These are phyloP conservation scores for Phania funesta DNA, from an alignment of 2,888 invertebrate genomes.

Conservation along the genomic window DNA sequence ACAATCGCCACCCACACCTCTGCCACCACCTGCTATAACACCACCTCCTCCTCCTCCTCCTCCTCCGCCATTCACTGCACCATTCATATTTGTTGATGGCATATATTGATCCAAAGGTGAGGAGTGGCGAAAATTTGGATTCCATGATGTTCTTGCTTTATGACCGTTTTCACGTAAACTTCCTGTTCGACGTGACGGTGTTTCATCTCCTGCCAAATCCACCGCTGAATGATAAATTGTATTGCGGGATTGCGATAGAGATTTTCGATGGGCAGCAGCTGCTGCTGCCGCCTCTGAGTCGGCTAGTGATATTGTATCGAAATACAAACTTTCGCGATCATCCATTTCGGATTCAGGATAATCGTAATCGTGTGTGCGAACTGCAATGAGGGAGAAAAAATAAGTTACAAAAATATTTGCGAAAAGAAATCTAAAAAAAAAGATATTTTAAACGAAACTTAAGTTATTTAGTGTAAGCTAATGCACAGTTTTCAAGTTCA, in stretches of 20 bases:
- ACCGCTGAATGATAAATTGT: constrained; percentile 84
- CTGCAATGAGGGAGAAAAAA: constrained; percentile 70
- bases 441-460: neutral
- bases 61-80: constrained; percentile 50
- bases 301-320: constrained; percentile 79
- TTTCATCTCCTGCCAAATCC: constrained; percentile 80
- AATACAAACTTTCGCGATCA: constrained; percentile 80
- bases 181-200: constrained; percentile 72
- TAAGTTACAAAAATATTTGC: neutral
- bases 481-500: too few species aligned
- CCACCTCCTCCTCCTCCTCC: constrained; percentile 62
- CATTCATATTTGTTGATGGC: constrained; percentile 67
- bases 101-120: constrained; percentile 78
- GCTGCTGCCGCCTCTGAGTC: constrained; percentile 79
- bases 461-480: too few species aligned
- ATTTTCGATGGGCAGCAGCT: constrained; percentile 79
- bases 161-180: constrained; percentile 72
- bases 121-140: constrained; percentile 76
- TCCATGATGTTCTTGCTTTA: constrained; percentile 67
- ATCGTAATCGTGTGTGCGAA: constrained; percentile 79
- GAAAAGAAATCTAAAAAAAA: neutral
- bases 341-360: constrained; percentile 80
- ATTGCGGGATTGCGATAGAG: constrained; percentile 82
- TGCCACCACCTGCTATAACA: too few species aligned
- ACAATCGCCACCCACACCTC: constrained; percentile 68